phyloP scores from a whole-genome alignment of 2,113 vertebrate genomes.

The Nestor notabilis region DNA sequence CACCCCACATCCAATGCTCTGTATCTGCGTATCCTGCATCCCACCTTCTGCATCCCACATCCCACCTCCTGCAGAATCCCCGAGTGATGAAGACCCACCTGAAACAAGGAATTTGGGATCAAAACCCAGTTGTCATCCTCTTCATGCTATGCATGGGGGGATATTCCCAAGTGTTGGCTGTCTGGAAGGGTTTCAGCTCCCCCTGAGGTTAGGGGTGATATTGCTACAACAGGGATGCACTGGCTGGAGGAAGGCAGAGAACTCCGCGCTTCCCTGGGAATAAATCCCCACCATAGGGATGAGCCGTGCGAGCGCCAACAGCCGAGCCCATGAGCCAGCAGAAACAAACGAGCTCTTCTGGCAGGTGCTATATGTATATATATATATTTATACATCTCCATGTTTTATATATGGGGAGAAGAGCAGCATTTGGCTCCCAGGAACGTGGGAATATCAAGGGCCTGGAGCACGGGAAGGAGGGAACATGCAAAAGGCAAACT shows the following conservation, averaged over 20 bases:
- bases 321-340: fast-evolving
- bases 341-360: not conserved
- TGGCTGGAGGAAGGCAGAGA: not conserved
- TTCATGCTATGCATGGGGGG: fast-evolving
- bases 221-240: fast-evolving
- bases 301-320: fast-evolving
- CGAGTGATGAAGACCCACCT: fast-evolving
- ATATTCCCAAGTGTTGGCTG: fast-evolving
- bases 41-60: no score
- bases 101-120: not conserved
- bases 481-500: not conserved
- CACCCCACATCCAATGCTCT: not conserved
- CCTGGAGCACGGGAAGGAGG: fast-evolving
- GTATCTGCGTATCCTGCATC: not conserved
- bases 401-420: not conserved
- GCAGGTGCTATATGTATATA: not conserved
- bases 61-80: not conserved
- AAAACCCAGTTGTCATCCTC: not conserved
- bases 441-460: fast-evolving
- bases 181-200: not conserved
- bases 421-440: not conserved
- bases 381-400: not conserved
- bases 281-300: not conserved
- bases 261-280: not conserved
- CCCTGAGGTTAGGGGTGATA: fast-evolving